phyloP scores from a whole-genome alignment of 2,888 invertebrate genomes.

The Oxystoma pomonae region DNA sequence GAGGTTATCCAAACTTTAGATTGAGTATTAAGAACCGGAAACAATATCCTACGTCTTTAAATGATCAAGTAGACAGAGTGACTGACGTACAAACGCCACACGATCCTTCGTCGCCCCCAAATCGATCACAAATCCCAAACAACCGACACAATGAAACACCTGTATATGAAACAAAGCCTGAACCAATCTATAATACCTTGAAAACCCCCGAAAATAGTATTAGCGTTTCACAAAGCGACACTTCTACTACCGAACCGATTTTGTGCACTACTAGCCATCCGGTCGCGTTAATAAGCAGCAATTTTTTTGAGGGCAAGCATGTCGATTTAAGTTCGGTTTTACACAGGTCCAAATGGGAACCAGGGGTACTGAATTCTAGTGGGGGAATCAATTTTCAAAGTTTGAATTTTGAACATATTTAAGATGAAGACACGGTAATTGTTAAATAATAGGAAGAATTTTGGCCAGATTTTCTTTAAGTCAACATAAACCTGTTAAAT shows the following conservation, averaged over 20 bases:
- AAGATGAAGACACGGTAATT: conserved; percentile 47
- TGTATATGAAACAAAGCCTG: conserved; percentile 35
- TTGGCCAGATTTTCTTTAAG: too few species aligned
- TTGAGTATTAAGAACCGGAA: conserved; percentile 74
- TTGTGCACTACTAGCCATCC: conserved; percentile 46
- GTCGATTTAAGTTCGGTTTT: conserved; percentile 65
- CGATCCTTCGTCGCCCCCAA: conserved; percentile 43
- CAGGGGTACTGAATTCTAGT: conserved; percentile 45
- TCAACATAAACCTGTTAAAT: too few species aligned
- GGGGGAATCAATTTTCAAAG: conserved; percentile 68
- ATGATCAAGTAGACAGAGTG: conserved; percentile 36
- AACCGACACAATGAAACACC: conserved; percentile 43
- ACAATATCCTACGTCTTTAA: conserved; percentile 50
- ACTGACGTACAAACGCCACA: conserved; percentile 41
- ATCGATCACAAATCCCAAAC: conserved; percentile 36
- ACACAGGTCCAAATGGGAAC: conserved; percentile 42
- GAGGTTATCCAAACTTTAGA: conserved; percentile 76
- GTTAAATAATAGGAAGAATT: too few species aligned
- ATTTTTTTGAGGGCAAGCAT: conserved; percentile 66
- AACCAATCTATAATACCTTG: conserved; percentile 15
- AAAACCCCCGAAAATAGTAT: neutral
- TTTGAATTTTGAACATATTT: conserved; percentile 74
- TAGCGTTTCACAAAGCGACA: neutral
- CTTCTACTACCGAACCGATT: conserved; percentile 15
- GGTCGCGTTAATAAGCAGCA: conserved; percentile 59